phyloP scores from a whole-genome alignment of 2,888 invertebrate species.

The Ornithoptera priamus region DNA sequence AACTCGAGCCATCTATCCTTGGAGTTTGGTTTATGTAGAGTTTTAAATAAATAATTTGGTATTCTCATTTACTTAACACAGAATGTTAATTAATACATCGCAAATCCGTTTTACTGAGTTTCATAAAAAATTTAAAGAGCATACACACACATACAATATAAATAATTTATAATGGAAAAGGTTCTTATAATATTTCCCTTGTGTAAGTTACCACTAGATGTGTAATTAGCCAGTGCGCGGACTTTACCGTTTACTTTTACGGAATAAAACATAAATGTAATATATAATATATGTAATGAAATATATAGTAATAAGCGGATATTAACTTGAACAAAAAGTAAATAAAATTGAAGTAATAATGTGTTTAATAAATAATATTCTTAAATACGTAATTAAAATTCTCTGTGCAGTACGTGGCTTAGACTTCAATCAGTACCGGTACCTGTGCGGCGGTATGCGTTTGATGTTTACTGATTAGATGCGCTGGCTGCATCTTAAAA shows the following conservation, averaged over 20 bases:
- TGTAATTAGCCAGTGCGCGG: too few species aligned
- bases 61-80: neutral
- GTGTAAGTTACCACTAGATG: neutral
- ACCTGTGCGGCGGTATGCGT: constrained; percentile 44
- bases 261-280: too few species aligned
- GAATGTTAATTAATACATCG: neutral
- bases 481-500: constrained; percentile 53
- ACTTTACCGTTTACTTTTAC: too few species aligned
- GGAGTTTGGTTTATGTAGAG: too few species aligned
- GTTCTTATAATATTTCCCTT: neutral
- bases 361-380: neutral
- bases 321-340: neutral
- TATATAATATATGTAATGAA: too few species aligned
- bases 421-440: constrained; percentile 28
- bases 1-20: too few species aligned
- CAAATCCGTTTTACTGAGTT: too few species aligned
- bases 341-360: neutral
- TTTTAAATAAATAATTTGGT: neutral
- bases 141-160: neutral
- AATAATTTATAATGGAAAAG: neutral
- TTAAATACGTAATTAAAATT: constrained; percentile 22
- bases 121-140: neutral
- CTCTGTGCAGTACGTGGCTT: constrained; percentile 34
- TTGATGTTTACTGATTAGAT: constrained; percentile 68
- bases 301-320: neutral